phyloP scores from a whole-genome alignment of 2,797 vertebrate genomes.

The Rhinoraja longicauda region DNA sequence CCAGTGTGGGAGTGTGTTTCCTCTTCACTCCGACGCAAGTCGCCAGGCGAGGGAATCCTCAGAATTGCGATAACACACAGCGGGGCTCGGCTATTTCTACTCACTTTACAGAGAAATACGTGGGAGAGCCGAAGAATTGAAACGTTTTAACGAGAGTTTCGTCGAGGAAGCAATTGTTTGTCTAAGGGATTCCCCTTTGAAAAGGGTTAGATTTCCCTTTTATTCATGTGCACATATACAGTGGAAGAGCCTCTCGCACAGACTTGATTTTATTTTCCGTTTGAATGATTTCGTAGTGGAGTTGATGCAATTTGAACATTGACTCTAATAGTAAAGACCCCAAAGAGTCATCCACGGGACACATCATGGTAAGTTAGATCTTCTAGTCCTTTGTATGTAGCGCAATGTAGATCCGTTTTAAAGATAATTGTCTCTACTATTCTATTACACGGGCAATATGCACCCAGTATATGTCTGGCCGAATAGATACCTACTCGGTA shows the following conservation, averaged over 20 bases:
- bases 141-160: not conserved
- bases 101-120: constrained; percentile 7
- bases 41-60: constrained; percentile 22
- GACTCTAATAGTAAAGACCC: not conserved
- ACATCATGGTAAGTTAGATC: constrained; percentile 28
- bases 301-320: not conserved
- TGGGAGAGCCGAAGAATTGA: not conserved
- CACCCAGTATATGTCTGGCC: not conserved
- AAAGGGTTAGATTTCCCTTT: not conserved
- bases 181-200: constrained; percentile 26
- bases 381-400: not conserved
- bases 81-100: not conserved
- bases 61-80: not conserved
- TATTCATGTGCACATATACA: constrained; percentile 11
- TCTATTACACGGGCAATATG: too few species aligned
- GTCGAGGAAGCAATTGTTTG: not conserved
- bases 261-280: not conserved
- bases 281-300: not conserved
- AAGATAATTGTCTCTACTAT: not conserved
- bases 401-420: not conserved
- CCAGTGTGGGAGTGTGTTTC: not conserved
- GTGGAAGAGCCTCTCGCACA: not conserved
- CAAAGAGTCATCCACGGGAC: not conserved
- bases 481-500: too few species aligned
- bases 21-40: not conserved